phyloP scores from a whole-genome alignment of 2,113 vertebrate species.

The Callocephalon fimbriatum region DNA sequence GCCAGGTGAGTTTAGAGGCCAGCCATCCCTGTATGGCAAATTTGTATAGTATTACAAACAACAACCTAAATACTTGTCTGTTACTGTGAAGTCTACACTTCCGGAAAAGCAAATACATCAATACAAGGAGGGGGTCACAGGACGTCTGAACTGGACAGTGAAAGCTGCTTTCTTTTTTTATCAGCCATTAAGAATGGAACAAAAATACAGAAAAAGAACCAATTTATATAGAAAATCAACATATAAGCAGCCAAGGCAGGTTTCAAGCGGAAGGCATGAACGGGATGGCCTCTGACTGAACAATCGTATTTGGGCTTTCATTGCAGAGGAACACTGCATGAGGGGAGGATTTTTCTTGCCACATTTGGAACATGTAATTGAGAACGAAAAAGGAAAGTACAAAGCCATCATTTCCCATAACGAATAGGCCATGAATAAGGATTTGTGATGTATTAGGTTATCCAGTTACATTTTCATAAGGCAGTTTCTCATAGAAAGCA shows the following conservation, averaged over 20 bases:
- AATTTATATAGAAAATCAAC: neutral
- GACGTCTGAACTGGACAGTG: neutral
- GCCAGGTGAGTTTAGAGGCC: neutral
- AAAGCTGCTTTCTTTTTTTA: neutral
- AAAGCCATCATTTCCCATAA: neutral
- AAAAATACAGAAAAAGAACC: neutral
- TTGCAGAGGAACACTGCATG: neutral
- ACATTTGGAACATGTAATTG: neutral
- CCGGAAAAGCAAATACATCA: neutral
- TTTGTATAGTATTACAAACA: neutral
- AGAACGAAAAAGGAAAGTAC: neutral
- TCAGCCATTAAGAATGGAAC: neutral
- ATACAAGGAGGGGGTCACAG: neutral
- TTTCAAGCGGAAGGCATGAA: neutral
- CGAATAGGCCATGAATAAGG: neutral
- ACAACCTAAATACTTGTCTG: neutral
- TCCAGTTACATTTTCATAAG: neutral
- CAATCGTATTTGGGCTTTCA: neutral
- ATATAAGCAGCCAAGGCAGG: neutral
- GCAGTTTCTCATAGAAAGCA: neutral
- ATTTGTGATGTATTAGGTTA: neutral
- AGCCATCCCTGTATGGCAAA: neutral
- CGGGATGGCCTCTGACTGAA: neutral
- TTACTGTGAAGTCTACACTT: neutral
- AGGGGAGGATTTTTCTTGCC: neutral